Base-by-base conservation (phyloP, 1,140 invertebrate species). In the Lineus longissimus region DNA sequence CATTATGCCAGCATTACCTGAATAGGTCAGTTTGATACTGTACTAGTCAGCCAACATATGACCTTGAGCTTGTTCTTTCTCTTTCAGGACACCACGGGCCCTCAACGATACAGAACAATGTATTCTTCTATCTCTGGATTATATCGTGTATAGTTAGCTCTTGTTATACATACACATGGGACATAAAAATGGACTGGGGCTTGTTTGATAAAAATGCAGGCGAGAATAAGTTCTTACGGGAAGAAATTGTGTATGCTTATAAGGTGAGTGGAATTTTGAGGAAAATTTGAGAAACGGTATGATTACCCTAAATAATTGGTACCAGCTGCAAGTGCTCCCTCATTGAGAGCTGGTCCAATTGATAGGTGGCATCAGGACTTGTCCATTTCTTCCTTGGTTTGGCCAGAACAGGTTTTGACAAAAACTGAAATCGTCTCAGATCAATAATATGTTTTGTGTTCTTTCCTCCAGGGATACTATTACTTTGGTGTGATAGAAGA, bases 171-270 rank as follows among this genome's bases (percentile, higher is more conserved):
- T 93, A 93, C 71, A 89, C 89, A 0, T 98, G 95, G 95, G 95
- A 98, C 78, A 89, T 98, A 4, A 94, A 93, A 81, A 95, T 98
- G 92, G 95, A 98, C 86, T 98, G 95, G 95, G 95, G 96, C 13
- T 83, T 98, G n/a, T 89, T 97, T 65, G 94, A 95, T 76, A 88
- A 87, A 63, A 89, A 88, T 61, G 88, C 91, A 15, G 88, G 89
- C 27, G 91, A 96, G 81, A 94, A 95, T 80, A 79, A 67, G 63
- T 85, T 87, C 64, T 77, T 89, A 0, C 68, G 87, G 51, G 87
- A 89, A 70, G 86, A 89, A 75, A 85, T 87, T 65, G 87, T 89
- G 47, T 89, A 88, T 77, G 84, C 81, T 0, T 83, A 76, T 67
- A 83, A 83, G 73, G 81, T 82, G 54, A 51, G 63, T 27, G 22